Evolutionary conservation across 2,113 vertebrate genomes (phyloP).

Genomic region (Bufo bufo): DNA sequence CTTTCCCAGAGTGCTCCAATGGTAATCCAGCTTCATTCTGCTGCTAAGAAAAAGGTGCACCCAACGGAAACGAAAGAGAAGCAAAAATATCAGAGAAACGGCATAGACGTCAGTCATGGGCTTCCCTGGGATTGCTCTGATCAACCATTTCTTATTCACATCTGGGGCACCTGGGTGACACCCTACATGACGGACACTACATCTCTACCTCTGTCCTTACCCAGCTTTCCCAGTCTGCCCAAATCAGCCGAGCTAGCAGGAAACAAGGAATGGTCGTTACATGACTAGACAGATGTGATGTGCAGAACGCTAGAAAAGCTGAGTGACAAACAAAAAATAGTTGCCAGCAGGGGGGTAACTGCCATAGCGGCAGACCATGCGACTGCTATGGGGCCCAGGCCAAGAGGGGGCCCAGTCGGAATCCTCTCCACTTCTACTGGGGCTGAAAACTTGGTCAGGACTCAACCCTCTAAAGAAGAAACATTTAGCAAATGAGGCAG

Average conservation of each 20-base stretch:
- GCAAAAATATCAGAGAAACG: too few relatives aligned
- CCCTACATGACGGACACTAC: background rate
- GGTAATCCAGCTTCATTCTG: background rate
- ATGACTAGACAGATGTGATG: background rate
- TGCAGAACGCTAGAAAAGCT: background rate
- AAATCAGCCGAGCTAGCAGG: background rate
- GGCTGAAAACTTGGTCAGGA: too few relatives aligned
- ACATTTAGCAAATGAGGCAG: too few relatives aligned
- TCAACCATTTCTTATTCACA: background rate
- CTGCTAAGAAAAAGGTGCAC: background rate
- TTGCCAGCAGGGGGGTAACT: too few relatives aligned
- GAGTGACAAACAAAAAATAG: background rate
- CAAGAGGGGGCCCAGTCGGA: too few relatives aligned
- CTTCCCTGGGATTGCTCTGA: too few relatives aligned
- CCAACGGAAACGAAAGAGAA: background rate
- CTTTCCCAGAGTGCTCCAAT: background rate
- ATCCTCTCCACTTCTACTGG: too few relatives aligned
- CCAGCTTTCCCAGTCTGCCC: background rate
- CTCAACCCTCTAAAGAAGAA: too few relatives aligned
- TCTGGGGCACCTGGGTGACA: background rate
- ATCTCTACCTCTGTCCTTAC: background rate
- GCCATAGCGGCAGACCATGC: too few relatives aligned
- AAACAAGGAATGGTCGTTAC: background rate
- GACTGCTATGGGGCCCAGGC: too few relatives aligned
- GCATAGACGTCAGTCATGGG: too few relatives aligned